Percentiles rank a stretch among this genome's conserved stretches.
Conservation (phyloP, 2,113 vertebrate genomes). For the Scortum barcoo region DNA sequence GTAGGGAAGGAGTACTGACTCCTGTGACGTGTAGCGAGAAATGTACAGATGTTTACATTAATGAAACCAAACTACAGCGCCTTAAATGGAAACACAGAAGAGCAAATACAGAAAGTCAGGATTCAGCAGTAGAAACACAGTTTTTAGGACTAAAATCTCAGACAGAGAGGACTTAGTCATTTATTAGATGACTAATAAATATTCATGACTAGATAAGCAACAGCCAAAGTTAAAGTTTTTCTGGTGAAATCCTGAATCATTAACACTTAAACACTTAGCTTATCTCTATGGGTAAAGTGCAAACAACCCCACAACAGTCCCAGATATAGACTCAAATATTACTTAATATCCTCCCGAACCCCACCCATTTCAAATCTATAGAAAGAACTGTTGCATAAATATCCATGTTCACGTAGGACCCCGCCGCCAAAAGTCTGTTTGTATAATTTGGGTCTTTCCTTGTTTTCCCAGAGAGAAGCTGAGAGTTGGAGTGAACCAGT, state of each 20-base stretch:
- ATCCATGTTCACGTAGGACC: neutral
- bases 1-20: neutral
- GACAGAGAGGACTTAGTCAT: neutral
- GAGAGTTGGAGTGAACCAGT: conserved; percentile 85
- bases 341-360: neutral
- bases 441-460: neutral
- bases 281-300: neutral
- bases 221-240: too few relatives aligned
- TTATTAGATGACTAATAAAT: too few relatives aligned
- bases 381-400: neutral
- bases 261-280: neutral
- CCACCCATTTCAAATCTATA: neutral
- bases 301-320: neutral
- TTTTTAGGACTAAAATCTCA: neutral
- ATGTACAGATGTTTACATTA: neutral
- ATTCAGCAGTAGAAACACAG: neutral
- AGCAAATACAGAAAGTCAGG: neutral
- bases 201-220: neutral
- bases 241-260: too few relatives aligned
- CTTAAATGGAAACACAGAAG: neutral
- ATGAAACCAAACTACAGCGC: neutral
- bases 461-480: conserved; percentile 86
- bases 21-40: too few relatives aligned
- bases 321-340: neutral
- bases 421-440: neutral